Conservation (phyloP, 2,113 vertebrate genomes). For the Hyperoodon ampullatus region DNA sequence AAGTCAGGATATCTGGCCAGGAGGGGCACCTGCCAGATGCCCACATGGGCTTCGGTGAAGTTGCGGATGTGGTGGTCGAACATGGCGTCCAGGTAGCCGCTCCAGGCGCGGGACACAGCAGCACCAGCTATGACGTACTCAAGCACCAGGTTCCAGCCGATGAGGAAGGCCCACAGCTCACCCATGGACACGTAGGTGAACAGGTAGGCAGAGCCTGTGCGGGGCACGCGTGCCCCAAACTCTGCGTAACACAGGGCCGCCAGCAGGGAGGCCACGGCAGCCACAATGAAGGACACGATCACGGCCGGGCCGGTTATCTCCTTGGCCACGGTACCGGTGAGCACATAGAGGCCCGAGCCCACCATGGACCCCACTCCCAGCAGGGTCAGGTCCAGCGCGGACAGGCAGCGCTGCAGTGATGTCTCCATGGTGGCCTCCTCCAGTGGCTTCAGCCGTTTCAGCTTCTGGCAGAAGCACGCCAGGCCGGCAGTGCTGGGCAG, state of each 20-base stretch:
- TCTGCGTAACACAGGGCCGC: constrained; percentile 97
- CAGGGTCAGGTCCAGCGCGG: constrained; percentile 93
- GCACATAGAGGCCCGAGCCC: constrained; percentile 95
- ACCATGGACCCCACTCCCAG: constrained; percentile 96
- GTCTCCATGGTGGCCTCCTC: constrained; percentile 95
- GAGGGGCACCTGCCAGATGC: constrained; percentile 92
- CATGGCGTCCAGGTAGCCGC: constrained; percentile 95
- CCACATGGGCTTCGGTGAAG: constrained; percentile 92
- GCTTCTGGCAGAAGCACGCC: constrained; percentile 91
- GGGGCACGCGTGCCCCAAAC: constrained; percentile 95
- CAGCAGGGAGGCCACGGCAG: constrained; percentile 93
- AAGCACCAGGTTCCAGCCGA: constrained; percentile 96
- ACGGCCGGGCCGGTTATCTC: constrained; percentile 92
- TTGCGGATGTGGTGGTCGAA: constrained; percentile 95
- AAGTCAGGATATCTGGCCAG: constrained; percentile 94
- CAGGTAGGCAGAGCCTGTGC: constrained; percentile 97
- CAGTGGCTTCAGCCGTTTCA: constrained; percentile 94
- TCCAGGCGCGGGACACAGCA: constrained; percentile 96
- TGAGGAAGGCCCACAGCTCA: constrained; percentile 98
- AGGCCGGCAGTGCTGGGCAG: constrained; percentile 85
- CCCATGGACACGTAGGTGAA: constrained; percentile 97
- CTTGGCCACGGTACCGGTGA: constrained; percentile 96
- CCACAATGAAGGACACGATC: constrained; percentile 92
- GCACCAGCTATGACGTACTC: constrained; percentile 97
- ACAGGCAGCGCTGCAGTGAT: constrained; percentile 93